Conservation (phyloP, 2,797 vertebrate genomes). For the Sebastes oblongus region DNA sequence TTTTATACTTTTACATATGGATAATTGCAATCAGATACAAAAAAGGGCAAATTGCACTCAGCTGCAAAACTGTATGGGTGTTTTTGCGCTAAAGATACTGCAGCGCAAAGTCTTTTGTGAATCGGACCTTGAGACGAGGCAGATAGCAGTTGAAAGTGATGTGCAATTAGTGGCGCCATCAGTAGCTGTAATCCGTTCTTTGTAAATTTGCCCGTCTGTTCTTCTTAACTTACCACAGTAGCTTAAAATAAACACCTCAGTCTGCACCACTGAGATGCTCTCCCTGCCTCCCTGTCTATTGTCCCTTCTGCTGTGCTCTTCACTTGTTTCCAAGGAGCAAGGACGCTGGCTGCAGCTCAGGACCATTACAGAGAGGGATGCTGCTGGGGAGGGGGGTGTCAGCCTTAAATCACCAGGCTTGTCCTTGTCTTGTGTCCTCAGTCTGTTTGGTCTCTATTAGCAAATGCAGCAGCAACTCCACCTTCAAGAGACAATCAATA, state of each 20-base stretch:
- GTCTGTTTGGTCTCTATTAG: not conserved
- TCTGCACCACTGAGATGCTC: conserved; percentile 3
- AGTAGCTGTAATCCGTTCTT: not conserved
- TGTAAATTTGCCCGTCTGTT: not conserved
- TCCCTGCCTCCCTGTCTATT: not conserved
- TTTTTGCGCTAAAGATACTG: too few relatives aligned
- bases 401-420: conserved; percentile 27
- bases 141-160: not conserved
- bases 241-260: conserved; percentile 11
- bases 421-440: conserved; percentile 20
- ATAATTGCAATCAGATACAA: not conserved
- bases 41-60: not conserved
- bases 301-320: not conserved
- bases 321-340: conserved; percentile 34
- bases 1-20: not conserved
- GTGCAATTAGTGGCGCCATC: not conserved
- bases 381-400: not conserved
- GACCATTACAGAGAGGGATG: not conserved
- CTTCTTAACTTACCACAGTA: not conserved
- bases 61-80: too few relatives aligned
- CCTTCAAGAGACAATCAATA: conserved; percentile 1
- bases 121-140: not conserved
- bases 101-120: not conserved
- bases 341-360: conserved; percentile 7
- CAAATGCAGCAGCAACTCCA: not conserved